phyloP scores from a whole-genome alignment of 1,140 invertebrate species.

The Hylyphantes graminicola region DNA sequence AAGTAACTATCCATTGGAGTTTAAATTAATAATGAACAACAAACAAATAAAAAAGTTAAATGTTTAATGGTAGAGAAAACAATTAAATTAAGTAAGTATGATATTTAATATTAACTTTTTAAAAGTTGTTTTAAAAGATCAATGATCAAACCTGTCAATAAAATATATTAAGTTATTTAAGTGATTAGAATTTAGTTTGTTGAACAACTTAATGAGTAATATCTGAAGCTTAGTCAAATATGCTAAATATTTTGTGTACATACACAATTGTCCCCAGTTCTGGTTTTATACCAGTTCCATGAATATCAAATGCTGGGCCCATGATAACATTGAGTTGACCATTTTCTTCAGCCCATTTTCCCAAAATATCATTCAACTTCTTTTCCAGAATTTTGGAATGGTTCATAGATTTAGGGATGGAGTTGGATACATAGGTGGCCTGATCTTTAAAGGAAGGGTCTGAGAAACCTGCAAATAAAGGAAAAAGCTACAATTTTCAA shows the following conservation, averaged over 20 bases:
- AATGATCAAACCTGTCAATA: no score
- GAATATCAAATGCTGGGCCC: constrained; percentile 51
- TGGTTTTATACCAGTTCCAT: constrained; percentile 16
- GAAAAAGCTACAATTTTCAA: not conserved
- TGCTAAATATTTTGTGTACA: not conserved
- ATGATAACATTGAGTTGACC: constrained; percentile 39
- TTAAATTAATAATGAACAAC: no score
- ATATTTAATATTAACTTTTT: no score
- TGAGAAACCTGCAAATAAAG: constrained; percentile 23
- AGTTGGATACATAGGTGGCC: constrained; percentile 33
- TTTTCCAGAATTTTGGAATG: constrained; percentile 14
- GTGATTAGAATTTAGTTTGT: no score
- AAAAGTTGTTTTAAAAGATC: no score
- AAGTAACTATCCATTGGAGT: no score
- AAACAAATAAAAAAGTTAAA: no score
- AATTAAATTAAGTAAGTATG: no score
- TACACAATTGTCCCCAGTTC: constrained; percentile 27
- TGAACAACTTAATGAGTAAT: no score
- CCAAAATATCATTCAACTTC: constrained; percentile 26
- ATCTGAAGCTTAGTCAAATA: not conserved
- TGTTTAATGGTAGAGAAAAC: no score
- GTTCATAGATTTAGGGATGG: constrained; percentile 43
- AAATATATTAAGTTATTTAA: no score
- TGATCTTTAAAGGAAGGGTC: not conserved
- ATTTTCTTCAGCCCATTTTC: not conserved